Evolutionary conservation across 2,888 invertebrate species (phyloP).

Genomic region (Neoitamus cyanurus): DNA sequence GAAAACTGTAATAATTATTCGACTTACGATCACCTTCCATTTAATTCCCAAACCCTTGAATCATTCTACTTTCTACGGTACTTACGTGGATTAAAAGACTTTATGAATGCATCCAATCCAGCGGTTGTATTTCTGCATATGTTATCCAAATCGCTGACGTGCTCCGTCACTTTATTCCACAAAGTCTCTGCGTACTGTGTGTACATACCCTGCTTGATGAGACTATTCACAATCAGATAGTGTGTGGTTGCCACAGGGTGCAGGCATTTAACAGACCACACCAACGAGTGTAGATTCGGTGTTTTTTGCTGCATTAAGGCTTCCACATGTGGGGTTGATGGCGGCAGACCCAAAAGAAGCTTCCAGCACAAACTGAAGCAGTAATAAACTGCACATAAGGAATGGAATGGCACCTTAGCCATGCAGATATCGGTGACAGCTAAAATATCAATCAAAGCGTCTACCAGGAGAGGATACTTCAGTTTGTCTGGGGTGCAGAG

Average conservation of each 20-base stretch:
- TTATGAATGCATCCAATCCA: conserved; percentile 63
- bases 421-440: conserved; percentile 81
- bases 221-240: conserved; percentile 88
- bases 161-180: conserved; percentile 64
- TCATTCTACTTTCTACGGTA: background rate
- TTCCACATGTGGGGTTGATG: conserved; percentile 89
- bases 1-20: too few species aligned
- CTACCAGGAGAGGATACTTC: conserved; percentile 86
- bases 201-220: conserved; percentile 91
- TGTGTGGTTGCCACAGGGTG: conserved; percentile 84
- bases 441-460: conserved; percentile 85
- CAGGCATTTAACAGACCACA: conserved; percentile 90
- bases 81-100: conserved; percentile 61
- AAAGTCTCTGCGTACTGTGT: conserved; percentile 73
- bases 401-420: conserved; percentile 70
- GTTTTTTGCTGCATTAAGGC: conserved; percentile 78
- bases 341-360: conserved; percentile 86
- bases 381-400: conserved; percentile 87
- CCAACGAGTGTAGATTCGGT: conserved; percentile 82
- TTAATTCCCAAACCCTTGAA: background rate
- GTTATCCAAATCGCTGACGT: conserved; percentile 62
- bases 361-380: conserved; percentile 77
- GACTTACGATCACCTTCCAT: too few species aligned
- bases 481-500: conserved; percentile 91
- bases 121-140: conserved; percentile 62